phyloP scores from a whole-genome alignment of 1,140 invertebrate genomes.

The Musca vetustissima region DNA sequence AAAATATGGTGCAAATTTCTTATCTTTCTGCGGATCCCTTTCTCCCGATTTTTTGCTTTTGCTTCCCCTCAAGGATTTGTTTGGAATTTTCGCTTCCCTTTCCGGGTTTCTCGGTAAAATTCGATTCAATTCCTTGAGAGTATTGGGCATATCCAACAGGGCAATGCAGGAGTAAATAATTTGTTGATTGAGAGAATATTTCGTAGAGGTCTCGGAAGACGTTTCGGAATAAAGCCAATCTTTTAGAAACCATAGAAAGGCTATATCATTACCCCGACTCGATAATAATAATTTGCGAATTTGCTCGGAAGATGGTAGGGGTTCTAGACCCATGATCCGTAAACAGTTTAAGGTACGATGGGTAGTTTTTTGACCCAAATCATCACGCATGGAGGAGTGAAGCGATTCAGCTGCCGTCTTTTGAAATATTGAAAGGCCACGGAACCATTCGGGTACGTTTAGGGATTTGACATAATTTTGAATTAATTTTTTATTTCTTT shows the following conservation, averaged over 20 bases:
- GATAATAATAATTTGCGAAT: conserved; percentile 36
- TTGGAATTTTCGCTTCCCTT: neutral
- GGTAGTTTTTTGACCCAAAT: conserved; percentile 42
- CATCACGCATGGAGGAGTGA: conserved; percentile 38
- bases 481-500: conserved; percentile 1
- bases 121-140: conserved; percentile 37
- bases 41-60: neutral
- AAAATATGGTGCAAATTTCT: conserved; percentile 22
- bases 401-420: conserved; percentile 28
- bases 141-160: conserved; percentile 40
- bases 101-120: conserved; percentile 33
- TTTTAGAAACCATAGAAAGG: conserved; percentile 46
- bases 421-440: conserved; percentile 40
- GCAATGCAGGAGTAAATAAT: conserved; percentile 40
- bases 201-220: neutral
- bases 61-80: neutral
- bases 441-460: conserved; percentile 43
- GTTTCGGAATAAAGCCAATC: conserved; percentile 39
- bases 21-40: neutral
- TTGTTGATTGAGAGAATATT: conserved; percentile 41
- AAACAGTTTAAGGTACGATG: conserved; percentile 33
- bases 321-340: conserved; percentile 34
- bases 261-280: conserved; percentile 45
- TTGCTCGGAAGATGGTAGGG: conserved; percentile 32
- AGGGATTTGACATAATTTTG: neutral